These are phyloP conservation scores for Ceriagrion tenellum DNA, from an alignment of 2,888 invertebrate genomes.

Conservation along the genomic window DNA sequence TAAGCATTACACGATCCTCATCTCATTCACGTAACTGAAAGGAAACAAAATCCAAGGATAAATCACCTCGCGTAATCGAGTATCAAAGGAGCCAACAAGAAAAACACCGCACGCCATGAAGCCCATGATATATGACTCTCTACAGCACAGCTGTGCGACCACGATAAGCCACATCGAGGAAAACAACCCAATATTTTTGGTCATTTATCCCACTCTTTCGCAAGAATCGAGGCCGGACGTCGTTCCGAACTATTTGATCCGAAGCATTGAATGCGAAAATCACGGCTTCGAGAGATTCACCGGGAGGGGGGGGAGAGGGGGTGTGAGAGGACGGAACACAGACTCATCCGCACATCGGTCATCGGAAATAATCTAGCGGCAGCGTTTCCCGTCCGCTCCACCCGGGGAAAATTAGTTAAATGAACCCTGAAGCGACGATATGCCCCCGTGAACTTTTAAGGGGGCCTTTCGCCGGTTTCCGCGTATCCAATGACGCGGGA, in stretches of 20 bases:
- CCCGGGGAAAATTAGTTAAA: conserved; percentile 7
- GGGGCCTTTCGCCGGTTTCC: not conserved
- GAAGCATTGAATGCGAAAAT: not conserved
- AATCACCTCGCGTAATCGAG: no score
- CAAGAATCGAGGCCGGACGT: not conserved
- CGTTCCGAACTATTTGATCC: not conserved
- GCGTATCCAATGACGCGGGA: not conserved
- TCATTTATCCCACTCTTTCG: not conserved
- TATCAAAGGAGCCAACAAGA: no score
- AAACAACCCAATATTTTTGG: not conserved
- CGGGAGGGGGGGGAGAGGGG: not conserved
- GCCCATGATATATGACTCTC: not conserved
- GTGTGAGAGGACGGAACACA: not conserved
- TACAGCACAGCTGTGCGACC: not conserved
- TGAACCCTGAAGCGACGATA: conserved; percentile 7
- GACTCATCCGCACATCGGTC: not conserved
- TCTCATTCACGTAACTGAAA: no score
- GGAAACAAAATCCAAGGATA: no score
- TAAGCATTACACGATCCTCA: no score
- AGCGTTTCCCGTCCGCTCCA: not conserved
- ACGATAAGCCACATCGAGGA: not conserved
- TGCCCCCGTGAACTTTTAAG: not conserved
- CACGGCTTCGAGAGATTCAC: not conserved
- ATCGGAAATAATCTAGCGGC: not conserved
- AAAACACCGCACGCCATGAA: not conserved